phyloP scores from a whole-genome alignment of 2,113 vertebrate genomes.

The Leiothrix lutea region DNA sequence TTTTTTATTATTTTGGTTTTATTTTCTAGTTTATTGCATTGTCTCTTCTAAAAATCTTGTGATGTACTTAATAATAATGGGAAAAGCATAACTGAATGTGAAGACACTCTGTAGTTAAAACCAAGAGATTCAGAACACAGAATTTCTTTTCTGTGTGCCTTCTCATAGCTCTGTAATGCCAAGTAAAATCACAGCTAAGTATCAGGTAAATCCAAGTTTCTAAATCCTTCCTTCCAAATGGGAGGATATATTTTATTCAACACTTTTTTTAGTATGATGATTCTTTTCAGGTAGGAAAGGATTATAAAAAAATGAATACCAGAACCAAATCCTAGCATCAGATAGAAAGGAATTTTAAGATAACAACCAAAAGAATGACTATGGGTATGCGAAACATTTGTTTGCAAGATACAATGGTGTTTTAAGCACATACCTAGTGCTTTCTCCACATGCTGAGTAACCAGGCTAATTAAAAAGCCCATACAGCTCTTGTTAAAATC shows the following conservation, averaged over 20 bases:
- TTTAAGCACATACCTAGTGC: conserved; percentile 80
- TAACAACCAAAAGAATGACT: conserved; percentile 56
- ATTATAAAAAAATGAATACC: conserved; percentile 18
- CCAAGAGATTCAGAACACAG: not conserved
- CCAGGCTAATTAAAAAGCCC: conserved; percentile 85
- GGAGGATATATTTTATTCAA: not conserved
- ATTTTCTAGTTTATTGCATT: not conserved
- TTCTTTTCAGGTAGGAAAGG: conserved; percentile 14
- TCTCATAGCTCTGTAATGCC: not conserved
- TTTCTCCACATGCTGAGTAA: conserved; percentile 82
- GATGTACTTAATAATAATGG: not conserved
- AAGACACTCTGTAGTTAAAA: not conserved
- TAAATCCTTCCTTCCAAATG: not conserved
- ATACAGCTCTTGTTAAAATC: conserved; percentile 83
- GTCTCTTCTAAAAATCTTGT: not conserved
- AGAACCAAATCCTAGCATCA: conserved; percentile 37
- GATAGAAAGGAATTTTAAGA: conserved; percentile 51
- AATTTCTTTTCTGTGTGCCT: not conserved
- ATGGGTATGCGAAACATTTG: conserved; percentile 69
- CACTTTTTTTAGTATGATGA: not conserved
- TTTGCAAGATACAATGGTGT: conserved; percentile 78
- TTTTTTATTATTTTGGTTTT: not conserved
- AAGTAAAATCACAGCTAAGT: conserved; percentile 8
- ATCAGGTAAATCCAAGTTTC: conserved; percentile 24
- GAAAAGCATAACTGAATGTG: not conserved